Conservation (phyloP, 2,113 vertebrate genomes). For the Oplegnathus fasciatus region DNA sequence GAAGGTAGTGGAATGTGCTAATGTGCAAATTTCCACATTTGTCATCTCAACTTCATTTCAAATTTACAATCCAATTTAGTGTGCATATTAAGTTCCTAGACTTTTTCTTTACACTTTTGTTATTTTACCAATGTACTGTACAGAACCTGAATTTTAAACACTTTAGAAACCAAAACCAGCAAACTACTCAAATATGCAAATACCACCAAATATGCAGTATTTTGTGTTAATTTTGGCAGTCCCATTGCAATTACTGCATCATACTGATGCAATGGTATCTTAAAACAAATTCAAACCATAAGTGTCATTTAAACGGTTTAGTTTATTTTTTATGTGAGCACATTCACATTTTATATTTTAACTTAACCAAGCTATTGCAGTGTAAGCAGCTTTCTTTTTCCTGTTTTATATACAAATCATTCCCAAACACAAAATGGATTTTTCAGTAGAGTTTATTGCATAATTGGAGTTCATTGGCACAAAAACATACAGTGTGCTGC, state of each 20-base stretch:
- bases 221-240: not conserved
- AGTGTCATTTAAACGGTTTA: not conserved
- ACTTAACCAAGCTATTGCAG: not conserved
- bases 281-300: not conserved
- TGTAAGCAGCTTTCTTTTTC: not conserved
- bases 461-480: not conserved
- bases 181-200: not conserved
- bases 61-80: not conserved
- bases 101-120: not conserved
- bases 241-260: not conserved
- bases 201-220: not conserved
- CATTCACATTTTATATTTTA: not conserved
- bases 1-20: not conserved
- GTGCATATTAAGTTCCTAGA: not conserved
- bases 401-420: not conserved
- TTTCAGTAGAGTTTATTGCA: not conserved
- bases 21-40: not conserved
- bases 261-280: not conserved
- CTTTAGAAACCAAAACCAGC: not conserved
- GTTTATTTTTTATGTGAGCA: not conserved
- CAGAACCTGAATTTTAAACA: not conserved
- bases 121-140: not conserved
- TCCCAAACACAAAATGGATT: not conserved
- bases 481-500: not conserved
- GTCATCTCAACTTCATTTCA: not conserved